A percentile compares a stretch with the other conserved stretches of the same genome.
phyloP scores from a whole-genome alignment of 2,797 vertebrate genomes.

The Pseudocheirus occidentalis region DNA sequence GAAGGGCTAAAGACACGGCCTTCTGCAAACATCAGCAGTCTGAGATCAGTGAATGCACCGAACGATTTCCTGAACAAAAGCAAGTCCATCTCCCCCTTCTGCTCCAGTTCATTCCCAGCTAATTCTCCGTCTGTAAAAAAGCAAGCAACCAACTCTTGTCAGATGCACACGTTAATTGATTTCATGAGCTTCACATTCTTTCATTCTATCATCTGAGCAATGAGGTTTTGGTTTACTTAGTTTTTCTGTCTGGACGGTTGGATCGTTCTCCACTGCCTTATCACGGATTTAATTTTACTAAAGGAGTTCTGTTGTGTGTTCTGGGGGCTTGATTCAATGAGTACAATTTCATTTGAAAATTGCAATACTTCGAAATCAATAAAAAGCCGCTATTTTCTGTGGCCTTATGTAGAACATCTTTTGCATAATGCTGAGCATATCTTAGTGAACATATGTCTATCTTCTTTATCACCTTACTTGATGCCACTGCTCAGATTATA shows the following conservation, averaged over 20 bases:
- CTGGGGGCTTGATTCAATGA: background rate
- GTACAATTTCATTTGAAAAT: background rate
- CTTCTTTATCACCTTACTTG: background rate
- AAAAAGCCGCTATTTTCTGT: background rate
- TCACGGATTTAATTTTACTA: background rate
- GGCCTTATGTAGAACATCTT: background rate
- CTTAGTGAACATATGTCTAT: background rate
- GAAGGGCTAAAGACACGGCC: background rate
- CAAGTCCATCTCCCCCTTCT: background rate
- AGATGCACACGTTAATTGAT: background rate
- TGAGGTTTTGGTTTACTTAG: background rate
- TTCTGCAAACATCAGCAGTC: background rate
- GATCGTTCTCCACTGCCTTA: background rate
- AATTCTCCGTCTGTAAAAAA: background rate
- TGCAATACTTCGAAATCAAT: background rate
- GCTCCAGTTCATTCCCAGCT: background rate
- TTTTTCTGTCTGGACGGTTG: background rate
- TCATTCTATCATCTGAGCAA: background rate
- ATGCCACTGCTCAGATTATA: background rate
- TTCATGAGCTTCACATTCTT: background rate
- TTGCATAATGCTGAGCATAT: background rate
- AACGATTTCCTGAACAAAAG: background rate
- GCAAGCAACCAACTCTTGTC: background rate
- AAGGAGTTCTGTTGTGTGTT: background rate
- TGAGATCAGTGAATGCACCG: background rate